Base-by-base conservation (phyloP, 2,888 invertebrate species). In the Dynastes tityus region DNA sequence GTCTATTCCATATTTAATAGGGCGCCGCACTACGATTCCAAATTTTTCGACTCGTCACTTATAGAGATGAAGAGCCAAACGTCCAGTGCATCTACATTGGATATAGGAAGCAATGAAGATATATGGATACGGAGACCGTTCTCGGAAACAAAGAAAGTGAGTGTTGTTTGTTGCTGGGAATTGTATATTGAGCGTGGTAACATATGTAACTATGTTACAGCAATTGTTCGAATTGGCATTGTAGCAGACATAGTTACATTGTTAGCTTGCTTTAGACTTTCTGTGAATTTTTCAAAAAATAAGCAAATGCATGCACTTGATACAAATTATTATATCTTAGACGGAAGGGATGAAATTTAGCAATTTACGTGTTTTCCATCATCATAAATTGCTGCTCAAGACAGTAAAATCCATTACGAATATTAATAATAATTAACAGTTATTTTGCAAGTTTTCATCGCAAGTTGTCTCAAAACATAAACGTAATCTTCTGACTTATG, bases 21-120 rank as follows among this genome's bases (percentile, higher is more conserved):
- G 76, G 87, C 88, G 67, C 94, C 93, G 2, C 96, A 96, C 88
- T 91, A 93, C 81, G 95, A 95, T 88, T 94, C 94, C 85, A 91
- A 93, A 82, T 96, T 95, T 90, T 96, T 96, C 86, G 96, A 96
- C 89, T 93, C 94, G 83, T 95, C 95, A 81, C 90, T 96, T 82
- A 93, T 96, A 84, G 95, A 95, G 89, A 95, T 96, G 89, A 94
- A 95, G 86, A 94, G 93, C 83, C 92, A 91, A 77, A 93, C 93
- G n/a, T 92, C 92, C 80, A 93, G 91, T 82, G 89, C 91, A 61
- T 91, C 92, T 0, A 87, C 93, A 64, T 92, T 92, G 83, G 89
- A 90, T 81, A 89, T 88, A 81, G 91, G 90, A 4, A 89, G 89
- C 55, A 87, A 87, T 0, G 94, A 94, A 85, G 94, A 94, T 83